Percentiles rank a stretch among this genome's conserved stretches.
phyloP scores from a whole-genome alignment of 1,140 invertebrate species.

The Drosophila oshimai region DNA sequence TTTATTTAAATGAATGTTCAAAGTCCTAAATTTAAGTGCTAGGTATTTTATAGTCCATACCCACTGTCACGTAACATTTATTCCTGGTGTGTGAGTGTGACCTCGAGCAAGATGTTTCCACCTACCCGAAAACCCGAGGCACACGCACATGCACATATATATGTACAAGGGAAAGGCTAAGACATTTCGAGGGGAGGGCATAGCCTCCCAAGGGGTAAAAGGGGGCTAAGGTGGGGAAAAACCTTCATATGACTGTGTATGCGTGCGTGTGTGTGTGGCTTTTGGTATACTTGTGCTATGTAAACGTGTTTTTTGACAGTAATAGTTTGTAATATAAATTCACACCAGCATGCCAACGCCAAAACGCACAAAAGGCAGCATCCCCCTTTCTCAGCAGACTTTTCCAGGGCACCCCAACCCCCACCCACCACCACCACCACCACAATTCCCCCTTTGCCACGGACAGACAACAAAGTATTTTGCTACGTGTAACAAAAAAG shows the following conservation, averaged over 20 bases:
- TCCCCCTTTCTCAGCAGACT: slow-evolving; percentile 1
- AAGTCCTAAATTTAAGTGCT: too few relatives aligned
- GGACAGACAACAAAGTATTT: slow-evolving; percentile 77
- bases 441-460: not conserved
- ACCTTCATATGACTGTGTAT: slow-evolving; percentile 13
- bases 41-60: not conserved
- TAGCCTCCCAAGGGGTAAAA: slow-evolving; percentile 38
- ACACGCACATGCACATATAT: slow-evolving; percentile 1
- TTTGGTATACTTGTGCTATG: slow-evolving; percentile 72
- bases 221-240: not conserved
- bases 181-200: slow-evolving; percentile 33
- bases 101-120: slow-evolving; percentile 60
- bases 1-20: not conserved
- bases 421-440: not conserved
- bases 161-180: not conserved
- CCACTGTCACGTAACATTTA: not conserved
- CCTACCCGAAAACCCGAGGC: slow-evolving; percentile 48
- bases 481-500: slow-evolving; percentile 81
- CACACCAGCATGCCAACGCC: slow-evolving; percentile 73
- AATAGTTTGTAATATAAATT: slow-evolving; percentile 82
- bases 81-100: slow-evolving; percentile 20
- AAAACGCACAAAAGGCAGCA: slow-evolving; percentile 57
- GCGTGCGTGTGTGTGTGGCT: slow-evolving; percentile 18
- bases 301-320: slow-evolving; percentile 81
- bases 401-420: not conserved